phyloP scores from a whole-genome alignment of 2,113 vertebrate genomes.

The Microcebus tavaratra region DNA sequence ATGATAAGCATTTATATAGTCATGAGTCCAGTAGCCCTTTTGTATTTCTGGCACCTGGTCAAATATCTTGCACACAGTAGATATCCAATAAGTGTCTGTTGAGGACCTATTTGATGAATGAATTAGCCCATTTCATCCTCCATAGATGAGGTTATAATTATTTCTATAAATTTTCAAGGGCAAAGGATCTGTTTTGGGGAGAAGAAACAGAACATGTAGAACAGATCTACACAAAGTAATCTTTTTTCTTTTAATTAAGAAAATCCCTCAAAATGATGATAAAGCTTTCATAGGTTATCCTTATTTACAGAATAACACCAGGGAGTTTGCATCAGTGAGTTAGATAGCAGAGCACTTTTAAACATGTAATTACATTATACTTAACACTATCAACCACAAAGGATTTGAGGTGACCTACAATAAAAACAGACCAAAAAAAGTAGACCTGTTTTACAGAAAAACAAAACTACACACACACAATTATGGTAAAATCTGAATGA shows the following conservation, averaged over 20 bases:
- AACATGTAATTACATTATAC: neutral
- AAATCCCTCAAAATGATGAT: neutral
- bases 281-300: neutral
- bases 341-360: neutral
- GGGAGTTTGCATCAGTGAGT: neutral
- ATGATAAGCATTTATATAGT: neutral
- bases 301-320: neutral
- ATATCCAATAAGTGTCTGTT: neutral
- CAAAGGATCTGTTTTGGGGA: neutral
- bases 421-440: neutral
- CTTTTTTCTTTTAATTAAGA: neutral
- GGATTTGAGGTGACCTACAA: neutral
- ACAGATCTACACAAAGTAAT: neutral
- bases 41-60: neutral
- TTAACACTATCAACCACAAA: neutral
- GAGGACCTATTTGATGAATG: neutral
- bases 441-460: too few relatives aligned
- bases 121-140: neutral
- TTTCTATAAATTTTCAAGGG: neutral
- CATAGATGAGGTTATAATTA: neutral
- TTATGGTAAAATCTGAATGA: slow-evolving; percentile 14
- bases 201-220: neutral
- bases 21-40: neutral
- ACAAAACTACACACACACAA: neutral
- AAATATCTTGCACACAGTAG: neutral